Evolutionary conservation across 2,113 vertebrate genomes (phyloP), one percentile per base, ranked within the genome.

Genomic region (Xiphophorus maculatus): DNA sequence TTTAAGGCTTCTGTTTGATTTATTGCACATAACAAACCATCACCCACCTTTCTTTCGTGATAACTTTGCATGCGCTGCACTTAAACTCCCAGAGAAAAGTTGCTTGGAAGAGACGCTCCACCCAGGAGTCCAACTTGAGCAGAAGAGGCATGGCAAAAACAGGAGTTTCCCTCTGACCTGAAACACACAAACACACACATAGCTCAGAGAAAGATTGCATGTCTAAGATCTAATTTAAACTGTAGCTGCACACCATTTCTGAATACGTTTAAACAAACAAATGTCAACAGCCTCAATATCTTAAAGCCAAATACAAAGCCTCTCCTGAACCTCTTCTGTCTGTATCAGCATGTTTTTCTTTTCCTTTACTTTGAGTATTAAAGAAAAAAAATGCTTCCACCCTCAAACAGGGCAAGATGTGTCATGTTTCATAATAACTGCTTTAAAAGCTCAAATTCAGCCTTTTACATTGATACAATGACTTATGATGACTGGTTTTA

Each of bases 141-240:
- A 99, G 93, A 8, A 95, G 85, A 3, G 96, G 97, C 84, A 98
- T 80, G 3, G 96, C 97, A 84, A 97, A 98, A 3, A 98, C 96
- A 0, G 97, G 97, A 22, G 93, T 97, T 70, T 98, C 96, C 77
- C 73, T 73, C 35, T 93, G 74, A 88, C 97, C 97, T 99, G 93
- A 37, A 83, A 82, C 7, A 64, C 17, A 9, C 77, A 71, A 48
- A 84, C 13, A 65, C 17, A 9, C 37, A 60, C 17, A 42, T 44
- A 15, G 27, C 69, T 81, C 62, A 60, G 5, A 73, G 42, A 3
- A 28, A 48, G 2, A 0, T 32, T 28, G 29, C 54, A 35, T 1
- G 11, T n/a, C 3, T 0, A 0, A 48, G 48, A 48, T 65, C 3
- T 48, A 14, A 48, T 15, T 6, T 33, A 5, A 12, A 66, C 11